phyloP scores from a whole-genome alignment of 2,888 invertebrate species.

The Thecocarcelia acutangulata region DNA sequence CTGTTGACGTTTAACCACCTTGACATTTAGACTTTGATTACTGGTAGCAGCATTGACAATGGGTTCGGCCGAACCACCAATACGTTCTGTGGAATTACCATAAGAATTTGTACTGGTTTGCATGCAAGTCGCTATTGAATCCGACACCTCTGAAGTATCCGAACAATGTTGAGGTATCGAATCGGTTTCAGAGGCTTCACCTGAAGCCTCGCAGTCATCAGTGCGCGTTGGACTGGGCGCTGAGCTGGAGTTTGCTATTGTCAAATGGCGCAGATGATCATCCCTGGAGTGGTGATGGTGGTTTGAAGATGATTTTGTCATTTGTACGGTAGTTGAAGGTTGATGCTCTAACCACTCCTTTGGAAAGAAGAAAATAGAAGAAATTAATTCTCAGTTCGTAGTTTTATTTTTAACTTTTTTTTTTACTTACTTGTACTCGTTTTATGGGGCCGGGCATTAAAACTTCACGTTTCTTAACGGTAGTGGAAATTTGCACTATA shows the following conservation, averaged over 20 bases:
- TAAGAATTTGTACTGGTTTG: slow-evolving; percentile 82
- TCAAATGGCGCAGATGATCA: slow-evolving; percentile 33
- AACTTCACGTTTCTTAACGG: slow-evolving; percentile 80
- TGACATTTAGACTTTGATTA: slow-evolving; percentile 80
- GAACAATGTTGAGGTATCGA: slow-evolving; percentile 85
- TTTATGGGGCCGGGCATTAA: slow-evolving; percentile 80
- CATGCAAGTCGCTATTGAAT: slow-evolving; percentile 87
- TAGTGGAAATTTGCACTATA: slow-evolving; percentile 79
- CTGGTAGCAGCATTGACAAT: slow-evolving; percentile 74
- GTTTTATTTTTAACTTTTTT: background rate
- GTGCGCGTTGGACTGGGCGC: slow-evolving; percentile 63
- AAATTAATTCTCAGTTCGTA: background rate
- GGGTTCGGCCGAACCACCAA: slow-evolving; percentile 85
- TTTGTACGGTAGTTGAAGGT: slow-evolving; percentile 74
- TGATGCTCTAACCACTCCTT: slow-evolving; percentile 82
- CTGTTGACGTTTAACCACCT: slow-evolving; percentile 83
- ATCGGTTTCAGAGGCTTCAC: slow-evolving; percentile 88
- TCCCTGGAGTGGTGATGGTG: slow-evolving; percentile 53
- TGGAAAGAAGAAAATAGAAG: background rate
- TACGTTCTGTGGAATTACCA: slow-evolving; percentile 82
- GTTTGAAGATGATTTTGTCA: slow-evolving; percentile 67
- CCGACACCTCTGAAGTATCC: slow-evolving; percentile 89
- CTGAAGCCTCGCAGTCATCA: slow-evolving; percentile 90
- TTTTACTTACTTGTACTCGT: slow-evolving; percentile 78
- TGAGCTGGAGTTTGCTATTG: slow-evolving; percentile 1